Percentiles rank a stretch among this genome's conserved stretches.
phyloP scores from a whole-genome alignment of 2,113 vertebrate species.

The Burhinus oedicnemus region DNA sequence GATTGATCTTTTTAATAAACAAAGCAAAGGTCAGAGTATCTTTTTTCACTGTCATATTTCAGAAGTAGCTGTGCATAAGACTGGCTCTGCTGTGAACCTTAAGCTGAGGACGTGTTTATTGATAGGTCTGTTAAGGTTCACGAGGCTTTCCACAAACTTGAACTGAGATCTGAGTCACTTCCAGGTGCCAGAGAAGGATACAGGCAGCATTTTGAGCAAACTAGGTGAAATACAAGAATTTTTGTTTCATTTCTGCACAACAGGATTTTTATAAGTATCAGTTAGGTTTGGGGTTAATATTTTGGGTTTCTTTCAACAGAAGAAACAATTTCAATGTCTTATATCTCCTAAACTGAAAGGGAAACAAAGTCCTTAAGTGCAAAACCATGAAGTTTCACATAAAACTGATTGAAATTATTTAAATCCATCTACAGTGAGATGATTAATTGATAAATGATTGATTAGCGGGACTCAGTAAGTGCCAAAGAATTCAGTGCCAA shows the following conservation, averaged over 20 bases:
- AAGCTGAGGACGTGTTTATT: neutral
- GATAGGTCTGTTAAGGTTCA: neutral
- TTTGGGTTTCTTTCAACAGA: neutral
- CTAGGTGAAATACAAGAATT: neutral
- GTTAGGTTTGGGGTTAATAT: neutral
- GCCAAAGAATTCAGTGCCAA: neutral
- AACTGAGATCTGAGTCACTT: neutral
- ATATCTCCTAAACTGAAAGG: neutral
- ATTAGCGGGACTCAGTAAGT: neutral
- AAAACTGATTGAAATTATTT: neutral
- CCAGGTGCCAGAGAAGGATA: neutral
- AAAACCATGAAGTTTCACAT: neutral
- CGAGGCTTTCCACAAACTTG: neutral
- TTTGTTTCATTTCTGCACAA: neutral
- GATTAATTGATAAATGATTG: neutral
- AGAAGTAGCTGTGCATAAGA: neutral
- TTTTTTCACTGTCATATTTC: neutral
- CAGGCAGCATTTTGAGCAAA: neutral
- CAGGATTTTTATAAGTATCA: neutral
- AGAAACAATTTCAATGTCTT: neutral
- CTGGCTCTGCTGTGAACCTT: neutral
- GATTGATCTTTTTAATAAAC: conserved; percentile 19
- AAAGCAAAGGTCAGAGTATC: neutral
- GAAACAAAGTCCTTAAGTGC: neutral
- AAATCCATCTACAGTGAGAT: neutral